Evolutionary conservation across 2,113 vertebrate genomes (phyloP).

Genomic region (Percopsis transmontana): DNA sequence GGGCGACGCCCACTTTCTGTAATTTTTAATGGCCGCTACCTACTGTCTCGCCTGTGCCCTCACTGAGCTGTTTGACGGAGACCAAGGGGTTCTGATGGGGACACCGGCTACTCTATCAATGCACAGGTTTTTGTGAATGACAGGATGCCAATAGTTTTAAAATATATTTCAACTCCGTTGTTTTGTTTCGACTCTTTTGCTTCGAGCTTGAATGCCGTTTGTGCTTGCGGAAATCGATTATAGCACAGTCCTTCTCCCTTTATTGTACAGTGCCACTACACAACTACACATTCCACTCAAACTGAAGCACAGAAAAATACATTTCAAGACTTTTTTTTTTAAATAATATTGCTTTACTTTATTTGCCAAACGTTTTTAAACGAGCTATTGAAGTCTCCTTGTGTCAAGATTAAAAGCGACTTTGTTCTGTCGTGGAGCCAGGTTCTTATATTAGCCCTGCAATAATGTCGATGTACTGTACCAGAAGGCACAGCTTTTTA

Average conservation of each 20-base stretch:
- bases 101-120: constrained; percentile 57
- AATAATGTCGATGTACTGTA: constrained; percentile 58
- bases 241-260: constrained; percentile 71
- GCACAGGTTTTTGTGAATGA: constrained; percentile 52
- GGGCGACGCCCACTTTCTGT: constrained; percentile 63
- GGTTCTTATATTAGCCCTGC: constrained; percentile 58
- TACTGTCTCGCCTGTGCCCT: constrained; percentile 52
- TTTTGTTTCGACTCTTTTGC: constrained; percentile 38
- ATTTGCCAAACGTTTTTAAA: constrained; percentile 21
- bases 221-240: constrained; percentile 56
- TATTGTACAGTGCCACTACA: constrained; percentile 75
- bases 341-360: constrained; percentile 36
- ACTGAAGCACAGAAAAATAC: constrained; percentile 69
- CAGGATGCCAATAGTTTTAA: constrained; percentile 37
- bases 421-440: constrained; percentile 37
- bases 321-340: constrained; percentile 42
- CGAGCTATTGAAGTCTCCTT: constrained; percentile 8
- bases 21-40: constrained; percentile 43
- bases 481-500: constrained; percentile 43
- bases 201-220: constrained; percentile 48
- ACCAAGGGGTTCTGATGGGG: constrained; percentile 68
- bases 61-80: constrained; percentile 53
- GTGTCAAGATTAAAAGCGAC: constrained; percentile 33
- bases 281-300: constrained; percentile 75
- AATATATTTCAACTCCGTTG: constrained; percentile 36